A percentile compares a stretch with the other conserved stretches of the same genome.
phyloP scores from a whole-genome alignment of 2,113 vertebrate species.

The Fregetta grallaria region DNA sequence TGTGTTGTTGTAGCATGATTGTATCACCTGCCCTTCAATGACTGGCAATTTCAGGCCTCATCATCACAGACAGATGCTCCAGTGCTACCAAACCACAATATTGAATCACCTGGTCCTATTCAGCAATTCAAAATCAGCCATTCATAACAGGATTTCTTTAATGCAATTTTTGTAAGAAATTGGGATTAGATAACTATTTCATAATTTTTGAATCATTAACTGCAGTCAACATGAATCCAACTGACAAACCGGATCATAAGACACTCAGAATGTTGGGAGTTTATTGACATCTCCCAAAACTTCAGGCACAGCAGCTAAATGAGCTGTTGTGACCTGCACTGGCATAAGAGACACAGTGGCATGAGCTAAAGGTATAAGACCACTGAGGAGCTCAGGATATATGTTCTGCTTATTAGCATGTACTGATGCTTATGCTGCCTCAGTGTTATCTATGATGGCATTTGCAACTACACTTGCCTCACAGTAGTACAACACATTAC shows the following conservation, averaged over 20 bases:
- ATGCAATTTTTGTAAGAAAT: not conserved
- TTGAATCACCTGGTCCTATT: not conserved
- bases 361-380: not conserved
- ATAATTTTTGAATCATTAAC: not conserved
- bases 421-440: not conserved
- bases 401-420: not conserved
- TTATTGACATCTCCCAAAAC: not conserved
- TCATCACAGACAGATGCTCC: not conserved
- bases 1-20: not conserved
- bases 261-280: not conserved
- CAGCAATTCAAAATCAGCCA: not conserved
- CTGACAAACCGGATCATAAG: not conserved
- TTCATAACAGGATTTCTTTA: not conserved
- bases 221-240: not conserved
- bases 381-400: not conserved
- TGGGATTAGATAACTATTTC: not conserved
- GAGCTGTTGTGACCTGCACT: not conserved
- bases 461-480: not conserved
- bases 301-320: not conserved
- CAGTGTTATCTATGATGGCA: not conserved
- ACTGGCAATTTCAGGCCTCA: not conserved
- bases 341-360: not conserved
- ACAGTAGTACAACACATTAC: not conserved
- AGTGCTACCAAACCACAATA: not conserved
- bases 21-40: not conserved